Conservation (phyloP, 2,888 invertebrate genomes). For the Drosophila anomalipes region DNA sequence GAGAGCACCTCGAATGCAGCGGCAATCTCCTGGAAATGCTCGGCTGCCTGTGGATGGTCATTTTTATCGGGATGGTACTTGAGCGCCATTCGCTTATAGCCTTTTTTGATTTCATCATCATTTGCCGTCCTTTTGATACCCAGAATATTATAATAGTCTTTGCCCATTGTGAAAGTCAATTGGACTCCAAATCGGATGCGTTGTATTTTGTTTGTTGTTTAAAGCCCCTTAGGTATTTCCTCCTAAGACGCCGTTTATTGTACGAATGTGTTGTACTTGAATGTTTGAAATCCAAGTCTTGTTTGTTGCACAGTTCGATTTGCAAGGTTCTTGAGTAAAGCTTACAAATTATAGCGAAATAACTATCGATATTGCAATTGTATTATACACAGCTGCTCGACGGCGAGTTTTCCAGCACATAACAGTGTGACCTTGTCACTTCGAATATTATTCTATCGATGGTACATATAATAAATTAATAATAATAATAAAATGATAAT, state of each 20-base stretch:
- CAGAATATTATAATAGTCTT: conserved; percentile 43
- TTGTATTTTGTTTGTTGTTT: neutral
- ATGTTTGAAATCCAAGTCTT: too few species aligned
- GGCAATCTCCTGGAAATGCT: conserved; percentile 53
- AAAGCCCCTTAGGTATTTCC: neutral
- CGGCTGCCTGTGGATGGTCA: conserved; percentile 64
- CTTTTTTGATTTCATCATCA: conserved; percentile 43
- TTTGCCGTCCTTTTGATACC: conserved; percentile 42
- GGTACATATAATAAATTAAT: neutral
- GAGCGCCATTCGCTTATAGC: conserved; percentile 45
- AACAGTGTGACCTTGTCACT: conserved; percentile 2
- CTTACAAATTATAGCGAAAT: conserved; percentile 2
- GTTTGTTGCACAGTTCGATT: conserved; percentile 22
- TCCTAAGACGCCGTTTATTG: neutral
- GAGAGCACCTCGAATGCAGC: conserved; percentile 65
- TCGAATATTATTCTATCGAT: neutral
- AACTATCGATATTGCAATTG: conserved; percentile 20
- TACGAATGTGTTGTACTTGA: neutral
- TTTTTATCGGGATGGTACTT: conserved; percentile 62
- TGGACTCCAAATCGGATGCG: neutral
- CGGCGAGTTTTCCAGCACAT: conserved; percentile 2
- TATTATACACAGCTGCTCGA: conserved; percentile 2
- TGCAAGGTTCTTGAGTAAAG: conserved; percentile 11
- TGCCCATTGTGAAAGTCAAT: conserved; percentile 36
- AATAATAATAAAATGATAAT: neutral